Conservation (phyloP, 2,797 vertebrate species). For the Spea hammondii region DNA sequence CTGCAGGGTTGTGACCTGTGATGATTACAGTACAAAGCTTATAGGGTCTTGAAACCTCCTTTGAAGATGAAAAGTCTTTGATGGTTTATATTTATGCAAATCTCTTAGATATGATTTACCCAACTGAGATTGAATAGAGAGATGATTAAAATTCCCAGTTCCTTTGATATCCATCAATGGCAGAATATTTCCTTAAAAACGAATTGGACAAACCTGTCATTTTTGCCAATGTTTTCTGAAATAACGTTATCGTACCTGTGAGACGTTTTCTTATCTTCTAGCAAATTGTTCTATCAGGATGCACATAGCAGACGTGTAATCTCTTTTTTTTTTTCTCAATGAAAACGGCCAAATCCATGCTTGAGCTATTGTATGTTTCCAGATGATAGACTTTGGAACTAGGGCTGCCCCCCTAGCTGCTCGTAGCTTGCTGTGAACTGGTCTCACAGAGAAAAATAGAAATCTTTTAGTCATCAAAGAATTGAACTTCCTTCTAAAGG, state of each 20-base stretch:
- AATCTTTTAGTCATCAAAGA: conserved; percentile 99
- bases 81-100: conserved; percentile 99
- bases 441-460: conserved; percentile 98
- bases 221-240: conserved; percentile 84
- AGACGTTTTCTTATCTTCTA: conserved; percentile 76
- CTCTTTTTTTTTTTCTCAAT: conserved; percentile 74
- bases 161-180: conserved; percentile 92
- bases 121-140: conserved; percentile 99
- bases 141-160: conserved; percentile 99
- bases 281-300: conserved; percentile 70
- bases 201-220: conserved; percentile 80
- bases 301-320: conserved; percentile 89
- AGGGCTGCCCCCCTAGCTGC: conserved; percentile 96
- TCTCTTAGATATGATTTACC: conserved; percentile 99
- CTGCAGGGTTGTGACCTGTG: conserved; percentile 99
- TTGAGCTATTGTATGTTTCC: conserved; percentile 99
- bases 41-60: conserved; percentile 99
- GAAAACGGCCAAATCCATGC: conserved; percentile 78
- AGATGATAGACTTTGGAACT: conserved; percentile 99
- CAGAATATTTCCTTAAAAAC: conserved; percentile 85
- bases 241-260: conserved; percentile 79
- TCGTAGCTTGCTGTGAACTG: conserved; percentile 98
- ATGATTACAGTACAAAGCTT: conserved; percentile 99
- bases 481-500: conserved; percentile 96
- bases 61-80: conserved; percentile 99